Evolutionary conservation across 2,888 invertebrate genomes (phyloP), one percentile per base, ranked within the genome.

Genomic region (Harpalus rufipes): DNA sequence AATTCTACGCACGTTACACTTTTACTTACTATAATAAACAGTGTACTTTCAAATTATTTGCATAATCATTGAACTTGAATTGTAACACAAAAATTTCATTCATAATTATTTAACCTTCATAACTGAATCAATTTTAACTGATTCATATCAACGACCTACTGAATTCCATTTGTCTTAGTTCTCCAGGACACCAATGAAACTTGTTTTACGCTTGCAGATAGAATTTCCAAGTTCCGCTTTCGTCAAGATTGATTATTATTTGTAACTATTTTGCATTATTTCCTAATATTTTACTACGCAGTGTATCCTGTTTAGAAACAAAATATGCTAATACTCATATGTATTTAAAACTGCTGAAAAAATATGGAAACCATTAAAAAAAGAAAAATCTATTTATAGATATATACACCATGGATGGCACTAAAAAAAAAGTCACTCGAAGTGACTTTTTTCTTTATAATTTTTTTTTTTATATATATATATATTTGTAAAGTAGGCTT

Each of bases 1-100:
- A 21, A 63, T 63, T 16, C 21, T 12, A 63, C 21, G 7, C 21
- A 21, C 8, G 63, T 12, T 63, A 25, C 21, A 63, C 63, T 63
- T 63, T 63, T 63, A 63, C 63, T 63, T 51, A 12, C 44, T 51
- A 12, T 32, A 32, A 32, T 32, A 4, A 4, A 32, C 32, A 56
- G 14, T 16, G 14, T 21, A 63, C 63, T 63, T 63, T 21, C 63
- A 63, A 18, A 63, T 25, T 18, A 21, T 51, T 51, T 18, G 12
- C 25, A 18, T 12, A 63, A 63, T 6, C 21, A 21, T 63, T 63
- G 63, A 63, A 63, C 63, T 63, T 21, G 21, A 63, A 63, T 63
- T 21, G 4, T 25, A 4, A 12, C 4, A 2, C 44, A 51, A 51
- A 51, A 51, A 51, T 51, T 51, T 51, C 44, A 51, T 51, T 51